Evolutionary conservation across 1,140 invertebrate species (phyloP), one percentile per base, ranked within the genome.

Genomic region (Zaprionus ghesquierei): DNA sequence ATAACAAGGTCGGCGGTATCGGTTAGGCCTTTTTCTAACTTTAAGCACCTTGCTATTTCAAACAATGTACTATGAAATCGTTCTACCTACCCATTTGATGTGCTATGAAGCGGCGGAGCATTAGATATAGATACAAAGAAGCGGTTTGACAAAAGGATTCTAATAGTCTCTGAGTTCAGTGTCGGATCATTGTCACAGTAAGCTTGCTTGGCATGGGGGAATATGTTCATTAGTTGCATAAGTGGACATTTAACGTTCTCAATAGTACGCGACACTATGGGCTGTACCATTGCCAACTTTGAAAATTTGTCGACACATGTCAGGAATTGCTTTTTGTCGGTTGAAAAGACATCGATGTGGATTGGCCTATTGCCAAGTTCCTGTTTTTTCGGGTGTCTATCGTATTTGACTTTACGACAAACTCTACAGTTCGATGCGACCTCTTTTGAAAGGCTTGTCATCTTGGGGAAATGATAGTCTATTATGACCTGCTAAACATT

Each of bases 381-480:
- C n/a, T n/a, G n/a, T n/a, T n/a, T n/a, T n/a, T 35, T 5, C 6
- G 53, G 29, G 25, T 55, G 53, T 12, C 29, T 20, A 0, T 33
- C 29, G 15, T 55, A 55, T 33, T 55, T 55, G 2, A 15, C 15
- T 35, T 23, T 35, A 6, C 10, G 4, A 35, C 31, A 55, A 13
- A 55, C 18, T 12, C 13, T 33, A 20, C 53, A 55, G 10, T 55
- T 38, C 4, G 6, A 6, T 22, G 33, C 31, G 8, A 55, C n/a
- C 12, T 35, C 18, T 2, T 0, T 13, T 35, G 31, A 8, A 3
- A 38, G 18, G 3, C 8, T 23, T 2, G 51, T 10, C 50, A 53
- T 53, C 15, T 53, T 53, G n/a, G n/a, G 33, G 35, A 41, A 58
- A 25, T 33, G 23, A 41, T 53, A 58, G 5, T 41, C 55, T 41